Conservation (phyloP, 2,113 vertebrate species). For the Sarotherodon lohbergeri region DNA sequence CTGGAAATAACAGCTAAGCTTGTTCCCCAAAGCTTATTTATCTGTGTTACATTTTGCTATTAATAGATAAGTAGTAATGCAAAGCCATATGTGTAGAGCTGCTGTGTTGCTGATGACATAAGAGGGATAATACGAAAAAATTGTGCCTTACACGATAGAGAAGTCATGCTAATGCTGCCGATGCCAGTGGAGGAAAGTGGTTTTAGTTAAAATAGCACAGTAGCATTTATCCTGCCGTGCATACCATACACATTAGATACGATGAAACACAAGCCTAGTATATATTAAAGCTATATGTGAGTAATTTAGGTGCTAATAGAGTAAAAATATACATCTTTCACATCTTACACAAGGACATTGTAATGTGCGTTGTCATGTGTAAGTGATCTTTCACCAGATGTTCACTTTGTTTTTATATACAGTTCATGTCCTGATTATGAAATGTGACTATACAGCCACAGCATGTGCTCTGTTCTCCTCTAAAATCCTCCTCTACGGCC, state of each 20-base stretch:
- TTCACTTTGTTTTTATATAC: not conserved
- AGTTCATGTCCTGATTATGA: slow-evolving; percentile 31
- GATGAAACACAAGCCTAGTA: not conserved
- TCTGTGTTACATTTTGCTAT: slow-evolving; percentile 1
- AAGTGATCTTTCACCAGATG: slow-evolving; percentile 18
- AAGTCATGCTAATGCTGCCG: not conserved
- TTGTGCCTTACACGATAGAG: not conserved
- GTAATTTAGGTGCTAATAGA: not conserved
- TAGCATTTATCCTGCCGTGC: not conserved
- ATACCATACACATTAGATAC: not conserved
- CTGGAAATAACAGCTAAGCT: not conserved
- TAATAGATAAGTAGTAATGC: slow-evolving; percentile 19
- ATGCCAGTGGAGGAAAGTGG: not conserved
- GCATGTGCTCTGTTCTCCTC: slow-evolving; percentile 41
- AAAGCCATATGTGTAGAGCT: not conserved
- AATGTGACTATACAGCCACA: slow-evolving; percentile 14
- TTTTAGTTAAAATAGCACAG: slow-evolving; percentile 11
- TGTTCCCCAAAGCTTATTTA: not conserved
- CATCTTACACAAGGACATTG: not conserved
- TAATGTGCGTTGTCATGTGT: not conserved
- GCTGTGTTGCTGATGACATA: slow-evolving; percentile 23
- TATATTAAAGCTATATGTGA: not conserved
- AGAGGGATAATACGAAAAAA: slow-evolving; percentile 10
- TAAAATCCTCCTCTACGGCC: slow-evolving; percentile 42
- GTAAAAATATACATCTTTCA: not conserved